phyloP scores from a whole-genome alignment of 2,888 invertebrate species.

The Drosophila longiperda region DNA sequence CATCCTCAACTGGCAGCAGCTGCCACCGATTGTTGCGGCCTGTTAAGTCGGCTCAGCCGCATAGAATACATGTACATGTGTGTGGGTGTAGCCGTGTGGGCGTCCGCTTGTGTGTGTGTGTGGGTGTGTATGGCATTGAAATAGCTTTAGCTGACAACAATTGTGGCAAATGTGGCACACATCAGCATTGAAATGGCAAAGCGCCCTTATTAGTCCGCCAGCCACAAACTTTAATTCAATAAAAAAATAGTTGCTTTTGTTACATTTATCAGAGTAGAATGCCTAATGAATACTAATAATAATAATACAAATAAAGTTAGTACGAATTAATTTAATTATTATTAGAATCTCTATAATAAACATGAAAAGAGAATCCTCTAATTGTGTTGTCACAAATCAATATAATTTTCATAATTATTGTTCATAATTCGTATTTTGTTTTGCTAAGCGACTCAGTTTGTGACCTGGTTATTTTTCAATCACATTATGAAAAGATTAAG shows the following conservation, averaged over 20 bases:
- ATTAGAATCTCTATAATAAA: background rate
- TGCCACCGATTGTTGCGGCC: conserved; percentile 76
- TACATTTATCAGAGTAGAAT: background rate
- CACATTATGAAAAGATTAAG: background rate
- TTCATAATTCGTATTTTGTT: background rate
- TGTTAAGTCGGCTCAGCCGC: conserved; percentile 71
- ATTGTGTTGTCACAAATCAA: background rate
- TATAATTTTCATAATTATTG: background rate
- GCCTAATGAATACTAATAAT: background rate
- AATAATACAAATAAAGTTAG: background rate
- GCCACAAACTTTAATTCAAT: conserved; percentile 30
- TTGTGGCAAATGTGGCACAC: conserved; percentile 65
- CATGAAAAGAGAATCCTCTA: background rate
- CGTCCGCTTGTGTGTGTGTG: conserved; percentile 11
- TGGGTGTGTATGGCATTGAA: conserved; percentile 53
- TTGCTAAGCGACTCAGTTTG: background rate
- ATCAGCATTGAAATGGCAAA: conserved; percentile 41
- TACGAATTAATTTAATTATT: background rate
- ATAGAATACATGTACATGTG: conserved; percentile 35
- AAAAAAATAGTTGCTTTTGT: conserved; percentile 20
- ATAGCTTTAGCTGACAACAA: conserved; percentile 67
- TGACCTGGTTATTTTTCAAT: background rate
- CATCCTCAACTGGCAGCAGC: conserved; percentile 68
- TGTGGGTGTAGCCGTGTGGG: conserved; percentile 10
- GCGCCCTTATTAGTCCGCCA: conserved; percentile 32